Evolutionary conservation across 2,797 vertebrate species (phyloP).

Genomic region (Mormyrus proboscirostris): DNA sequence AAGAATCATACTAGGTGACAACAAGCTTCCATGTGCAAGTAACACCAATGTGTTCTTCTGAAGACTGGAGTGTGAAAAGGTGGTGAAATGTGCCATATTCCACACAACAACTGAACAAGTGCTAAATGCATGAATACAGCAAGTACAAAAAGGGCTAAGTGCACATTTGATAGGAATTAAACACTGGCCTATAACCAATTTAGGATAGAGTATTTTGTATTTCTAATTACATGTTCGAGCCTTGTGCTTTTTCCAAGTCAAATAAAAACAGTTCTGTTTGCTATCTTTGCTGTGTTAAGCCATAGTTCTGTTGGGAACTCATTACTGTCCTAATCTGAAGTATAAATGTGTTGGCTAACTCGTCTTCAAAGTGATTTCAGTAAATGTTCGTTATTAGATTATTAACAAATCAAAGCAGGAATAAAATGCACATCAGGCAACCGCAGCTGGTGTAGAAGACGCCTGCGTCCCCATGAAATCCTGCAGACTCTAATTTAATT

Average conservation of each 20-base stretch:
- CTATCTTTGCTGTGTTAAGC: background rate
- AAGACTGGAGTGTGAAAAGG: background rate
- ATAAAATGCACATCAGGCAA: slow-evolving; percentile 24
- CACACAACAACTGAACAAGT: background rate
- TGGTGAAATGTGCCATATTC: background rate
- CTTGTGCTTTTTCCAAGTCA: background rate
- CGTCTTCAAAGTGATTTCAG: slow-evolving; percentile 34
- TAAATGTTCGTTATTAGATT: slow-evolving; percentile 31
- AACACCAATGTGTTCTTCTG: background rate
- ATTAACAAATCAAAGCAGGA: slow-evolving; percentile 29
- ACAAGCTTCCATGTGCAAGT: background rate
- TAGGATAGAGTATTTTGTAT: background rate
- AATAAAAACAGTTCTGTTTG: background rate
- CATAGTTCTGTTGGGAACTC: background rate
- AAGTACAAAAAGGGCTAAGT: background rate
- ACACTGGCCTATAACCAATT: background rate
- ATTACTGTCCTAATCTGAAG: slow-evolving; percentile 27
- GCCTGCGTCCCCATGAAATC: slow-evolving; percentile 7
- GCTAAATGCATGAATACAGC: background rate
- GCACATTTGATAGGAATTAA: background rate
- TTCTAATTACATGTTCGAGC: background rate
- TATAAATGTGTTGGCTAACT: slow-evolving; percentile 10
- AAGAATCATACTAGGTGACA: background rate
- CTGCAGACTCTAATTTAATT: slow-evolving; percentile 51
- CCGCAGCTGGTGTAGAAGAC: slow-evolving; percentile 35